These are phyloP conservation scores for Loripinus fragilis DNA, from an alignment of 2,888 invertebrate species.

Conservation along the genomic window DNA sequence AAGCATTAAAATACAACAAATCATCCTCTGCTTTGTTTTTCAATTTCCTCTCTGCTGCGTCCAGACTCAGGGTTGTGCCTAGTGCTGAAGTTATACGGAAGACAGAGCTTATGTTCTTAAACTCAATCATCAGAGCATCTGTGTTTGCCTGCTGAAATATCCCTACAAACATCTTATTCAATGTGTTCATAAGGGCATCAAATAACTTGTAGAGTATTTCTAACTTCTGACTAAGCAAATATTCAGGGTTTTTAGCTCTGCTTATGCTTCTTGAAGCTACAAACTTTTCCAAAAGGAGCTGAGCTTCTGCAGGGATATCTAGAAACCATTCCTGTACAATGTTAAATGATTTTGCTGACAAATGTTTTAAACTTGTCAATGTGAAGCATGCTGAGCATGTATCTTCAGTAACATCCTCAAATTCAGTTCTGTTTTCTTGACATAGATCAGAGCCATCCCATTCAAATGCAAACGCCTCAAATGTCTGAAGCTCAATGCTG, in stretches of 20 bases:
- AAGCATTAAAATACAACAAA: constrained; percentile 48
- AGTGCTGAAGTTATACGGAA: constrained; percentile 33
- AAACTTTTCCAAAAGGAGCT: constrained; percentile 11
- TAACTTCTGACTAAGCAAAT: neutral
- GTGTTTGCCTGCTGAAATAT: constrained; percentile 40
- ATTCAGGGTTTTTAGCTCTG: neutral
- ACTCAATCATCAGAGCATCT: constrained; percentile 35
- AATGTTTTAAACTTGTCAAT: neutral
- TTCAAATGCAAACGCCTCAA: neutral
- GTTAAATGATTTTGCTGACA: constrained; percentile 6
- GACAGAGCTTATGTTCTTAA: constrained; percentile 32
- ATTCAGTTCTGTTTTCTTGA: neutral
- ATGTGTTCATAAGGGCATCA: constrained; percentile 7
- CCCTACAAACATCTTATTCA: constrained; percentile 15
- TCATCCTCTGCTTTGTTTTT: constrained; percentile 25
- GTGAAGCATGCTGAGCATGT: constrained; percentile 12
- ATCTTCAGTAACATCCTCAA: neutral
- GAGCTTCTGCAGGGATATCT: too few species aligned
- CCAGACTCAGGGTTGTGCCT: constrained; percentile 28
- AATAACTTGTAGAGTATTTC: constrained; percentile 9
- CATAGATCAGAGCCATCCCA: neutral
- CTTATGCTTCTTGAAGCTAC: constrained; percentile 5
- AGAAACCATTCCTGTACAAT: constrained; percentile 20
- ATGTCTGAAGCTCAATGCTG: neutral
- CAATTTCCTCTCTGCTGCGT: constrained; percentile 28